Base-by-base conservation (phyloP, 2,113 vertebrate genomes). In the Atlantisia rogersi region DNA sequence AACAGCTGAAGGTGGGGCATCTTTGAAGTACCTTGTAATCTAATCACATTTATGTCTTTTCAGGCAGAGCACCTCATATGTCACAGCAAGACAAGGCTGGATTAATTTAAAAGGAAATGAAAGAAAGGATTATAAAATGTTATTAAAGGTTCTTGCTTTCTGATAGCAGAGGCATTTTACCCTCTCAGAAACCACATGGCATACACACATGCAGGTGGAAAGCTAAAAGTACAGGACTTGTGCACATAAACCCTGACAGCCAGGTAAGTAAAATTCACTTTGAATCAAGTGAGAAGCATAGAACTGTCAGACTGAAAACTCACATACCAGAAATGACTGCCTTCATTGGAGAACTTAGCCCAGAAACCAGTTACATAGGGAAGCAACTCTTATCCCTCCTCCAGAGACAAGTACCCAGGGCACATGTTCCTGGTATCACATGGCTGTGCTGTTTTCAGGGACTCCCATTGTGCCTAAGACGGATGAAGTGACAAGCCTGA, bases 91-190 rank as follows among this genome's bases (percentile, higher is more conserved):
- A 75, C 3, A 35, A 37, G 7, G n/a, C 1, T 84, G 69, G 62
- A 67, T 81, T 87, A 32, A 79, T 94, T 92, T 90, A 81, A 91
- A 94, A 86, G 37, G 73, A 91, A 94, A 65, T 52, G 5, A 85
- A 77, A 77, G 24, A 40, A 83, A 82, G 17, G 12, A 92, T 81
- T 94, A 53, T 70, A 93, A 93, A 88, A 73, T 26, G 21, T 80
- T 87, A 94, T 80, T 93, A 94, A 75, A 90, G 46, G 31, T 69
- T 92, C 55, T 77, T 80, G 42, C 37, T 85, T 89, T 87, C 35
- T 77, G 68, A 78, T 31, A 50, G 59, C 46, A 82, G 44, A 90
- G 26, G 48, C 37, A 78, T 50, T 63, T 28, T 39, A 77, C 11
- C 12, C 29, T 79, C 42, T 59, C 59, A 68, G 52, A 89, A 92